Percentiles rank a stretch among this genome's conserved stretches.
Evolutionary conservation across 2,888 invertebrate genomes (phyloP).

Genomic region (Monoplex corrugatus): DNA sequence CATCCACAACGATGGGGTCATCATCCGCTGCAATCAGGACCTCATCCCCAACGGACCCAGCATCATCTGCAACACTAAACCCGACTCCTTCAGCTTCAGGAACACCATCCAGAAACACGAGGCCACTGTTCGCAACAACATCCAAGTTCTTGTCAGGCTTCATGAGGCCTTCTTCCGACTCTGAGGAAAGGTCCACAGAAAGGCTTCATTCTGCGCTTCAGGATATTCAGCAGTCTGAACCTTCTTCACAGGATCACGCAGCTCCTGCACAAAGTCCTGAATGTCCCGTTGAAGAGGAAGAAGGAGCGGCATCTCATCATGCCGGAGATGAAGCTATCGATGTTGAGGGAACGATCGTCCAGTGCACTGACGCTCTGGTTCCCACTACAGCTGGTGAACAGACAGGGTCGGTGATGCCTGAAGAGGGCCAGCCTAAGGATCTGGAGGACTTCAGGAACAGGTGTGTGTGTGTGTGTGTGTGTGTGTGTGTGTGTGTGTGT

Average conservation of each 20-base stretch:
- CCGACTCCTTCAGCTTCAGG: background rate
- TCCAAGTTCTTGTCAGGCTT: no score
- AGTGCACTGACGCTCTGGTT: no score
- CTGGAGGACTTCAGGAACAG: no score
- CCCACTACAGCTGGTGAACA: no score
- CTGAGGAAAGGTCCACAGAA: background rate
- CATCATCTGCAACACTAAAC: background rate
- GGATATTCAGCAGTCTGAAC: background rate
- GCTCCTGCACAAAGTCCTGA: no score
- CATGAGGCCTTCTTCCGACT: no score
- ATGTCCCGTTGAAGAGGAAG: no score
- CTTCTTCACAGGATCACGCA: background rate
- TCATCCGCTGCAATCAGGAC: background rate
- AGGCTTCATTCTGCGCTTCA: background rate
- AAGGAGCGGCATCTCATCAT: background rate
- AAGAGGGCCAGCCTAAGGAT: no score
- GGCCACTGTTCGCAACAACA: no score
- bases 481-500: slow-evolving; percentile 14
- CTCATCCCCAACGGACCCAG: background rate
- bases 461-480: background rate
- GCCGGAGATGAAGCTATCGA: background rate
- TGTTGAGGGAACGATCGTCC: no score
- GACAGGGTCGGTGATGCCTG: no score
- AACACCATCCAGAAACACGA: background rate
- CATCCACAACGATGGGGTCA: background rate